phyloP scores from a whole-genome alignment of 2,797 vertebrate genomes.

The Triplophysa bombifrons region DNA sequence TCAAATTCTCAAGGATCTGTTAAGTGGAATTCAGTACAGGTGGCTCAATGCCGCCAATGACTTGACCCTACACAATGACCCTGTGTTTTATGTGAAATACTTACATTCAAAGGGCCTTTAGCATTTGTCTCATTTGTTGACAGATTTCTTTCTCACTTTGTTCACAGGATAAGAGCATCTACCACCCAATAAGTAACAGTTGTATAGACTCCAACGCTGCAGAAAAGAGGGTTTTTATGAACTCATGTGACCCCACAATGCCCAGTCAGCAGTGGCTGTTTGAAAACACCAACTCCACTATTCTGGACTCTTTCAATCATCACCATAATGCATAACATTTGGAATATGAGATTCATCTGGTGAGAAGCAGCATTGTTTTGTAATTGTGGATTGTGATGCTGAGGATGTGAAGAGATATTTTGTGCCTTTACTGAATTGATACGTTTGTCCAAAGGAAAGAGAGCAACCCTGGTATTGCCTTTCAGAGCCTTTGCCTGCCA shows the following conservation, averaged over 20 bases:
- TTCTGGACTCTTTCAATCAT: slow-evolving; percentile 87
- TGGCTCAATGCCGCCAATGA: background rate
- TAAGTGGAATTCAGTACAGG: background rate
- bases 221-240: slow-evolving; percentile 92
- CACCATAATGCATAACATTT: slow-evolving; percentile 65
- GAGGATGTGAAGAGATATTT: background rate
- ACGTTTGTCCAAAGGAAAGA: background rate
- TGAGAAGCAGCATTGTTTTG: background rate
- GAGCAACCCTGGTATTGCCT: no score
- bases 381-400: background rate
- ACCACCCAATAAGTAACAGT: slow-evolving; percentile 90
- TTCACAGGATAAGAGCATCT: slow-evolving; percentile 87
- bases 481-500: no score
- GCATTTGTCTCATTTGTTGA: background rate
- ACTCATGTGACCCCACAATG: slow-evolving; percentile 82
- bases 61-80: background rate
- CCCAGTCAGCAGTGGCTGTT: slow-evolving; percentile 92
- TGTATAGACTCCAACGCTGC: slow-evolving; percentile 86
- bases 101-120: no score
- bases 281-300: slow-evolving; percentile 88
- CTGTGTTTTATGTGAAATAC: background rate
- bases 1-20: background rate
- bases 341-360: background rate
- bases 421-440: slow-evolving; percentile 18
- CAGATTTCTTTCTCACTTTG: background rate